Evolutionary conservation across 2,113 vertebrate genomes (phyloP), one percentile per base, ranked within the genome.

Genomic region (Sturnira hondurensis): DNA sequence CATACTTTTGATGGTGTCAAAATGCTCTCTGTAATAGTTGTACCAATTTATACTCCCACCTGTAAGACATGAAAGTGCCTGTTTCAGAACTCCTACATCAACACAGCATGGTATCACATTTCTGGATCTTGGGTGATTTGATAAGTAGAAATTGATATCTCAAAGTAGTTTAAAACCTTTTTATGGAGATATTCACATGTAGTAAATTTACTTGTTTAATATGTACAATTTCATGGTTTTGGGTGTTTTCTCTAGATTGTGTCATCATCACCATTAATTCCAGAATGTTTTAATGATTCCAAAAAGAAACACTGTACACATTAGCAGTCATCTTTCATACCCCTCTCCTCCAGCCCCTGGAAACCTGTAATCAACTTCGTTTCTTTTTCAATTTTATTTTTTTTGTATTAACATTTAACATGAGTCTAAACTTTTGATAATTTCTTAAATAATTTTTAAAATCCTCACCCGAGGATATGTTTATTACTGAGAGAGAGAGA

Each of bases 111-210:
- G 22, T 90, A 84, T 82, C 52, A 85, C 61, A 80, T 45, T 85
- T 93, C 63, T 41, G 65, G 61, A 31, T 76, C 56, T 90, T 92
- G 58, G 50, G 33, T 86, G 43, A 95, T 80, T 81, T 93, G n/a
- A 88, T 86, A 91, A 91, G 58, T 52, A 89, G 90, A 87, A 91
- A 70, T 85, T 47, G 16, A 26, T 93, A 87, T 84, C n/a, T 41
- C 22, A 56, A 38, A 93, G 65, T 71, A 84, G n/a, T 78, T 76
- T 61, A 81, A 93, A 58, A 3, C 5, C 54, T 87, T 77, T 70
- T n/a, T 54, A 47, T 92, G 56, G n/a, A 63, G 26, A 38, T 89
- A 90, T 11, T 76, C 22, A 84, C 33, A 81, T 85, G 41, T 87
- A 24, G 77, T 88, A 82, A 86, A 87, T 52, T 68, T 31, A 71